Evolutionary conservation across 2,888 invertebrate genomes (phyloP), one percentile per base, ranked within the genome.

Genomic region (Sphaeridia pumilis): DNA sequence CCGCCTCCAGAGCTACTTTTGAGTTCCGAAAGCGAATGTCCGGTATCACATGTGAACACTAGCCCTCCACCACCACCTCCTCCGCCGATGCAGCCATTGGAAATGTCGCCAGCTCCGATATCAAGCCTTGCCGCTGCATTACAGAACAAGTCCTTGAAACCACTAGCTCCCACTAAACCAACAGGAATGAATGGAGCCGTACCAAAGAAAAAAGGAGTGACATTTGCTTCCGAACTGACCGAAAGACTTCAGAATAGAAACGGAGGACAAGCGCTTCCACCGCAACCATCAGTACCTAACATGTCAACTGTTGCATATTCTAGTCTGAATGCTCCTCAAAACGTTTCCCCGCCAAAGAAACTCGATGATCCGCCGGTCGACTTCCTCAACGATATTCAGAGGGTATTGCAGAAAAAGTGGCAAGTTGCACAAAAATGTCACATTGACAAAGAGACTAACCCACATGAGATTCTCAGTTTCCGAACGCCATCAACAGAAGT

Each of bases 391-490:
- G 90, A 92, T 70, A 74, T 92, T 45, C 90, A 92, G 68, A 76
- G 89, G 48, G 90, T 92, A 0, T 90, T 92, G 87, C 78, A 87
- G 61, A 89, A 89, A 68, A 92, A 92, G 67, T 72, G 71, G 72
- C 69, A 69, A 58, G 88, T 90, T 1, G 89, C 90, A 2, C 89
- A 92, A 67, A 90, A 90, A 69, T 88, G 90, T 68, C 87, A 88
- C 70, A 72, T 84, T 24, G 89, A 90, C 69, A 81, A 83, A 14
- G 80, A 83, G n/a, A 87, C 87, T 1, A 87, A 87, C 35, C 89
- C 90, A 0, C 88, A 89, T 67, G 88, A 90, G 69, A 89, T 92
- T 2, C 76, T 92, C 5, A 90, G 90, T 1, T 90, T 92, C 68
- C 76, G 90, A 50, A 69, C 70, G 12, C 44, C 54, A 5, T 17